A percentile compares a stretch with the other conserved stretches of the same genome.
Conservation (phyloP, 2,113 vertebrate genomes). For the Sceloporus undulatus region DNA sequence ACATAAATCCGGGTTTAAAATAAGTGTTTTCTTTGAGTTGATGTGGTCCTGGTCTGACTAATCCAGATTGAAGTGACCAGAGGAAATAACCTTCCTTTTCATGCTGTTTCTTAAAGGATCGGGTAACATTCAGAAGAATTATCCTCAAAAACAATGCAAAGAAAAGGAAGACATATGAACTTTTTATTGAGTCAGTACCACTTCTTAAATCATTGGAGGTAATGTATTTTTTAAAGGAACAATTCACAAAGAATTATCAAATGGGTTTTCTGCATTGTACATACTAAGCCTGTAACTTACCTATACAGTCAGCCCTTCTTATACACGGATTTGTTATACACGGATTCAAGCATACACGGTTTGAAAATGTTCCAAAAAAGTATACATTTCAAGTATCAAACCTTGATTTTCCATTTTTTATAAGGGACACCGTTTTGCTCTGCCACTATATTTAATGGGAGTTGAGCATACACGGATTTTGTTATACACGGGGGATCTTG, state of each 20-base stretch:
- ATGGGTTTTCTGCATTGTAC: constrained; percentile 15
- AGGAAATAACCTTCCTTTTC: constrained; percentile 54
- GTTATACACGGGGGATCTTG: too few species aligned
- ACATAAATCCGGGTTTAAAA: neutral
- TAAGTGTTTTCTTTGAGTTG: neutral
- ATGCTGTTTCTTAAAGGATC: constrained; percentile 85
- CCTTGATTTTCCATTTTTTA: too few species aligned
- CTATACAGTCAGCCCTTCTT: neutral
- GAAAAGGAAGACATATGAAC: constrained; percentile 94
- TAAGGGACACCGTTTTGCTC: too few species aligned
- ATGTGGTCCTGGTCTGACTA: neutral
- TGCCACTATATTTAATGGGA: too few species aligned
- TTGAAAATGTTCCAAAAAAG: too few species aligned
- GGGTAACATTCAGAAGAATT: constrained; percentile 97
- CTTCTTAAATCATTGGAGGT: constrained; percentile 98
- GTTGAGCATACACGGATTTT: too few species aligned
- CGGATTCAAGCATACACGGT: too few species aligned
- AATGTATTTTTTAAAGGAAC: constrained; percentile 63
- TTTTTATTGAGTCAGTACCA: constrained; percentile 96
- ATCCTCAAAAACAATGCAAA: constrained; percentile 97
- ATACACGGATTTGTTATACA: too few species aligned
- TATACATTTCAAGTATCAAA: too few species aligned
- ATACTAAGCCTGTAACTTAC: neutral
- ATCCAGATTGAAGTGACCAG: neutral
- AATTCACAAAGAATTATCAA: constrained; percentile 37